phyloP scores from a whole-genome alignment of 2,797 vertebrate species.

The Salarias fasciatus region DNA sequence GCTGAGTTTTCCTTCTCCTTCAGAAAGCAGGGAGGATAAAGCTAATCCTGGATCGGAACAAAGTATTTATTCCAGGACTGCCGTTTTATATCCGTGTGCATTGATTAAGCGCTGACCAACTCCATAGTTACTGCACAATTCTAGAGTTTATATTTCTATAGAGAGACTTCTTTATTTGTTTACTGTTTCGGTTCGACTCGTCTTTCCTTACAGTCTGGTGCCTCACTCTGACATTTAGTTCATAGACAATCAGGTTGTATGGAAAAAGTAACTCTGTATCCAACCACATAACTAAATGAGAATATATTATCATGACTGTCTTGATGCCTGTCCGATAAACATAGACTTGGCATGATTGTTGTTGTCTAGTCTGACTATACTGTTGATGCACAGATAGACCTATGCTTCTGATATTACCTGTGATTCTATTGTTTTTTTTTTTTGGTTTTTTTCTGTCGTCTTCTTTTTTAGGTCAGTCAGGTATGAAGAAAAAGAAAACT shows the following conservation, averaged over 20 bases:
- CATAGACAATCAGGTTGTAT: constrained; percentile 82
- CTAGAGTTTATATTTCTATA: constrained; percentile 84
- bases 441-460: too few relatives aligned
- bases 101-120: constrained; percentile 60
- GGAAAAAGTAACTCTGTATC: constrained; percentile 45
- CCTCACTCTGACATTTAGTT: constrained; percentile 73
- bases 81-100: constrained; percentile 72
- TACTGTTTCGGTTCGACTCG: constrained; percentile 61
- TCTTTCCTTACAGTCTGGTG: constrained; percentile 76
- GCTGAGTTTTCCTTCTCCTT: constrained; percentile 51
- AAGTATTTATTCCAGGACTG: constrained; percentile 54
- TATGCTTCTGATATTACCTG: constrained; percentile 63
- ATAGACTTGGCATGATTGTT: constrained; percentile 71
- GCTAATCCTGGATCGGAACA: constrained; percentile 35
- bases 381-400: constrained; percentile 60
- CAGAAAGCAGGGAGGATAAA: constrained; percentile 38
- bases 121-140: constrained; percentile 58
- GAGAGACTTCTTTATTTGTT: constrained; percentile 74
- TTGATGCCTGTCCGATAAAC: constrained; percentile 61
- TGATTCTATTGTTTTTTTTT: constrained; percentile 60
- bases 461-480: constrained; percentile 51
- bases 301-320: constrained; percentile 52
- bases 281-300: constrained; percentile 43
- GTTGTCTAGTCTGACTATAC: constrained; percentile 68
- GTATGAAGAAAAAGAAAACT: constrained; percentile 26